phyloP scores from a whole-genome alignment of 2,888 invertebrate genomes.

The Volucella inflata region DNA sequence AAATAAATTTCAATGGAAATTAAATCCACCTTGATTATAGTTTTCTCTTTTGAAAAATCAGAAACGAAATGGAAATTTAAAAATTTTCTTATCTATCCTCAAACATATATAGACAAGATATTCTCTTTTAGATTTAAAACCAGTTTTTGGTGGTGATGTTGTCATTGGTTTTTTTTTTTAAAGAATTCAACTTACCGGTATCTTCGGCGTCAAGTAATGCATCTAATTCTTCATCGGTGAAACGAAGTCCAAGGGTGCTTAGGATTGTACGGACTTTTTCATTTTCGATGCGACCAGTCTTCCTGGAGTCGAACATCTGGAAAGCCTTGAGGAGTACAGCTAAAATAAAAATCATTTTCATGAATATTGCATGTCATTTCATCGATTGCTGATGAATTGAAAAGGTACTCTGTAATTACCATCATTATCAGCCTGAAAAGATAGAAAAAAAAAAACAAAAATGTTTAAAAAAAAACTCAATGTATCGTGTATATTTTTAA shows the following conservation, averaged over 20 bases:
- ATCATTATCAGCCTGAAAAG: constrained; percentile 56
- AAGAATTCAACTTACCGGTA: constrained; percentile 48
- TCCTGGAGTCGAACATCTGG: constrained; percentile 97
- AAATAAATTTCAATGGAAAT: constrained; percentile 41
- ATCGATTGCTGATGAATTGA: too few relatives aligned
- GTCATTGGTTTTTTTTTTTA: not conserved
- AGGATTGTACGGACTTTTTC: constrained; percentile 89
- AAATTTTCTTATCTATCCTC: not conserved
- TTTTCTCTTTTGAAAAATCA: not conserved
- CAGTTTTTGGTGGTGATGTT: too few relatives aligned
- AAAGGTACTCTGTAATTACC: constrained; percentile 38
- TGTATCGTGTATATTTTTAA: too few relatives aligned
- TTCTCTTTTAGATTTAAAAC: too few relatives aligned
- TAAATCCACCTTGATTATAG: constrained; percentile 37
- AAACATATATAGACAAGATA: too few relatives aligned
- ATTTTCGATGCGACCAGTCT: constrained; percentile 96
- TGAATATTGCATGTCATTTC: not conserved
- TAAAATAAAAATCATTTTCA: constrained; percentile 74
- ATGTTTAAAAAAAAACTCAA: not conserved
- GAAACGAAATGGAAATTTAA: constrained; percentile 7
- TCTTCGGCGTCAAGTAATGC: constrained; percentile 69
- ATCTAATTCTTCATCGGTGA: constrained; percentile 62
- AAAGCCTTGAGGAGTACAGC: constrained; percentile 96
- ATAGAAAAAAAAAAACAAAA: constrained; percentile 14
- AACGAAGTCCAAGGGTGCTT: constrained; percentile 68